These are phyloP conservation scores for Ochlodes sylvanus DNA, from an alignment of 2,888 invertebrate genomes.

Conservation along the genomic window DNA sequence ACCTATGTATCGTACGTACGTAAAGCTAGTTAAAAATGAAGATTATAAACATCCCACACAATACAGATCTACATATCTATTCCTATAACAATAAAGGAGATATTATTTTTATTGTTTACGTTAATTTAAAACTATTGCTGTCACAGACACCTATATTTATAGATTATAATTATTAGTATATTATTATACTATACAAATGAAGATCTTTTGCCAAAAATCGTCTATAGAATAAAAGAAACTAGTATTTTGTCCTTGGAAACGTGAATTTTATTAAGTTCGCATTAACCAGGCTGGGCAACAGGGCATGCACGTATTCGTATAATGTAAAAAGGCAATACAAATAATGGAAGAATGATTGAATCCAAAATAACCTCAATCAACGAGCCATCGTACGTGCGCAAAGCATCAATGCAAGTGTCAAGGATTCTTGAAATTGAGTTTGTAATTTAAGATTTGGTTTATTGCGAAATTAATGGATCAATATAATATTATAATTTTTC, in stretches of 20 bases:
- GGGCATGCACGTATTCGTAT: conserved; percentile 56
- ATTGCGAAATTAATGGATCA: conserved; percentile 5
- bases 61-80: no score
- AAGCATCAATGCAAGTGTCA: conserved; percentile 56
- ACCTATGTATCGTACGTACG: no score
- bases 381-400: conserved; percentile 58
- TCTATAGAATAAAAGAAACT: neutral
- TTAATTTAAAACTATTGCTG: no score
- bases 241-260: conserved; percentile 3
- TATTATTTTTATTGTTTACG: no score
- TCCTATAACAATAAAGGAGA: no score
- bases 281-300: conserved; percentile 19
- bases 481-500: neutral
- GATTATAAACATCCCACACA: no score
- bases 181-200: no score
- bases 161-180: no score
- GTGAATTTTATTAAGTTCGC: conserved; percentile 17
- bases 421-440: conserved; percentile 57
- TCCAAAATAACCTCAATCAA: conserved; percentile 59
- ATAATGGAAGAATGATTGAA: conserved; percentile 52
- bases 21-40: no score
- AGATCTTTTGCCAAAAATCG: no score
- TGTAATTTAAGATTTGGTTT: conserved; percentile 15
- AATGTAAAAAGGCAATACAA: conserved; percentile 59
- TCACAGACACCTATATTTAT: no score